phyloP scores from a whole-genome alignment of 2,888 invertebrate genomes.

The Drosophila acutilabella region DNA sequence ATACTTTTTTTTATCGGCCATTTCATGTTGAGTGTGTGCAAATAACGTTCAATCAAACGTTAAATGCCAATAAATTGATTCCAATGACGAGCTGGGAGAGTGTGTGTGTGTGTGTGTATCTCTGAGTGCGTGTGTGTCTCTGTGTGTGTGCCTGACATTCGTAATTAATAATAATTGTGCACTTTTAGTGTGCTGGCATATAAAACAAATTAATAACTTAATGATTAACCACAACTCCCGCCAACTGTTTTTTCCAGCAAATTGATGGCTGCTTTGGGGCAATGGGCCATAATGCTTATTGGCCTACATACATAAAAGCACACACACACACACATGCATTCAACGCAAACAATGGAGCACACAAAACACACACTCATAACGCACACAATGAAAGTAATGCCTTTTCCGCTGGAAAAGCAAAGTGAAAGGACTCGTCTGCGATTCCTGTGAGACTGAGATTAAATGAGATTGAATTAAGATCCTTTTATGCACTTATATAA shows the following conservation, averaged over 20 bases:
- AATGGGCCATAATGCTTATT: conserved; percentile 42
- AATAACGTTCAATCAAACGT: conserved; percentile 50
- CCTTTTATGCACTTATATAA: conserved; percentile 5
- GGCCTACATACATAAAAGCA: conserved; percentile 60
- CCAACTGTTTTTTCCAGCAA: conserved; percentile 29
- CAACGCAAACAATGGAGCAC: conserved; percentile 13
- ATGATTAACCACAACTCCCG: conserved; percentile 21
- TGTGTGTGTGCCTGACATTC: conserved; percentile 11
- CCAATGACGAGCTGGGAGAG: conserved; percentile 14
- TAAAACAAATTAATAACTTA: conserved; percentile 54
- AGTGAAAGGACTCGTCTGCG: conserved; percentile 24
- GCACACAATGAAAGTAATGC: conserved; percentile 26
- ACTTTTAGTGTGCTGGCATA: conserved; percentile 41
- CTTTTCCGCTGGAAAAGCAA: conserved; percentile 2
- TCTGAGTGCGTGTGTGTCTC: not conserved
- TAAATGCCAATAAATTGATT: conserved; percentile 55
- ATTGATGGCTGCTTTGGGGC: conserved; percentile 30
- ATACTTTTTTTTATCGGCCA: conserved; percentile 3
- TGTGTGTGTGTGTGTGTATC: conserved; percentile 1
- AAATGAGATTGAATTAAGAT: conserved; percentile 31
- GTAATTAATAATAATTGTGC: conserved; percentile 59
- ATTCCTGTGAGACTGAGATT: conserved; percentile 14
- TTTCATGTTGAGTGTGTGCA: not conserved
- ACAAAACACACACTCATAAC: conserved; percentile 40
- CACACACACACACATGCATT: conserved; percentile 12